A percentile compares a stretch with the other conserved stretches of the same genome.
Evolutionary conservation across 92 coral and sea anemone genomes (phyloP).

Genomic region (Montipora capitata): DNA sequence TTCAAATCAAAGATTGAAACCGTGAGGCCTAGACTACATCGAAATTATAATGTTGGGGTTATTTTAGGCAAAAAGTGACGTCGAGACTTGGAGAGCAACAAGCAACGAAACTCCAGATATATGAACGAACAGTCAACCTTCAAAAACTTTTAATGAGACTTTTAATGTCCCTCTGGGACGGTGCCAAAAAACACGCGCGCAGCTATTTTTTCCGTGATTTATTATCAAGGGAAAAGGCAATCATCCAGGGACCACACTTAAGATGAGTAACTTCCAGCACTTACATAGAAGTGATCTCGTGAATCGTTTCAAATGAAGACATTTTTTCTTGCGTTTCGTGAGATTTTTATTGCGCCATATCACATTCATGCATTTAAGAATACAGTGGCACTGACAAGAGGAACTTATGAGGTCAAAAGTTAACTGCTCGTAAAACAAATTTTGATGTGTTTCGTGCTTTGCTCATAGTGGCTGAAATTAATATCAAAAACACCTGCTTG

Average conservation of each 20-base stretch:
- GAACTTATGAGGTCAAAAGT: constrained; percentile 28
- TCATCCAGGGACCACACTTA: neutral
- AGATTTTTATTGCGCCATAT: constrained; percentile 22
- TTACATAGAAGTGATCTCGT: neutral
- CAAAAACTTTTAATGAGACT: too few relatives aligned
- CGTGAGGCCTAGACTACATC: too few relatives aligned
- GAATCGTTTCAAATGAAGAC: constrained; percentile 2
- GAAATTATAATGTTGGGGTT: too few relatives aligned
- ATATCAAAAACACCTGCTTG: neutral
- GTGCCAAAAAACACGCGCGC: neutral
- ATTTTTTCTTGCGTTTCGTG: constrained; percentile 40
- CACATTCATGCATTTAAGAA: constrained; percentile 9
- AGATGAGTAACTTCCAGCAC: neutral
- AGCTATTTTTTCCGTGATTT: too few relatives aligned
- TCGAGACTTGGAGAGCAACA: too few relatives aligned
- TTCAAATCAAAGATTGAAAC: too few relatives aligned
- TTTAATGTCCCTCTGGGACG: neutral
- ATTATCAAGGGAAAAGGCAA: neutral
- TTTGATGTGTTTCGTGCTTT: neutral
- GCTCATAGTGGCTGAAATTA: too few relatives aligned
- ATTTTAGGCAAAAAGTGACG: too few relatives aligned
- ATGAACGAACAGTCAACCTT: too few relatives aligned
- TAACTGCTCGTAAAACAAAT: constrained; percentile 16
- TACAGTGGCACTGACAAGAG: constrained; percentile 2
- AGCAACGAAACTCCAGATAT: too few relatives aligned